These are phyloP conservation scores for Embidobia sp. DNA, from an alignment of 2,888 invertebrate species.

Conservation along the genomic window DNA sequence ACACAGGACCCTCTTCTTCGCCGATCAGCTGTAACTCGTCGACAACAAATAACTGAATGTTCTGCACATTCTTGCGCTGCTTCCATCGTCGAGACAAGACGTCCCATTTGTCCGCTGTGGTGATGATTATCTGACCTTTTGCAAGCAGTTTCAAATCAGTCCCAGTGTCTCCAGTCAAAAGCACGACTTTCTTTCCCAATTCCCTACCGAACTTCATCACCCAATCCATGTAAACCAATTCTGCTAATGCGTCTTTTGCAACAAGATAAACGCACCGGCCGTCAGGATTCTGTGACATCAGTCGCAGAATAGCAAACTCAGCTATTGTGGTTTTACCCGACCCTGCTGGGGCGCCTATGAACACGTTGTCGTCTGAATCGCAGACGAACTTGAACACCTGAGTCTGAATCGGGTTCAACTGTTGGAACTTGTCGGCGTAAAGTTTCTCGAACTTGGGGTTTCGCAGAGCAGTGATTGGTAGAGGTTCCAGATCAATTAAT, in stretches of 20 bases:
- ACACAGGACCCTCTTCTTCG: conserved; percentile 94
- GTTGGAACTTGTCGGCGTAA: conserved; percentile 92
- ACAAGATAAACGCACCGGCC: conserved; percentile 96
- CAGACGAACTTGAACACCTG: conserved; percentile 99
- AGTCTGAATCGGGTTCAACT: conserved; percentile 99
- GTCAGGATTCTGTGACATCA: conserved; percentile 88
- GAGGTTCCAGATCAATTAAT: conserved; percentile 96
- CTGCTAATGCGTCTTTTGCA: conserved; percentile 95
- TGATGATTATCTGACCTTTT: conserved; percentile 97
- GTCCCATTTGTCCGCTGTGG: conserved; percentile 99
- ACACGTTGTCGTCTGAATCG: conserved; percentile 98
- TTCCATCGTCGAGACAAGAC: conserved; percentile 99
- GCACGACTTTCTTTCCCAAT: conserved; percentile 92
- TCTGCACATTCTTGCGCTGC: conserved; percentile 98
- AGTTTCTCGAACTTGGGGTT: conserved; percentile 93
- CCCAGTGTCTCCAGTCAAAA: conserved; percentile 98
- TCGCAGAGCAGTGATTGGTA: conserved; percentile 95
- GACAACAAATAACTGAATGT: conserved; percentile 96
- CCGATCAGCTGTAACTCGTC: conserved; percentile 97
- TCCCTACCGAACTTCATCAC: conserved; percentile 91
- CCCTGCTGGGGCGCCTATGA: conserved; percentile 96
- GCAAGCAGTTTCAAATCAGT: conserved; percentile 96
- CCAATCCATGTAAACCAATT: conserved; percentile 95
- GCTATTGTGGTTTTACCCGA: conserved; percentile 97
- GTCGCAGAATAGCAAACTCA: conserved; percentile 95